These are phyloP conservation scores for Emys orbicularis DNA, from an alignment of 2,797 vertebrate species.

Conservation along the genomic window DNA sequence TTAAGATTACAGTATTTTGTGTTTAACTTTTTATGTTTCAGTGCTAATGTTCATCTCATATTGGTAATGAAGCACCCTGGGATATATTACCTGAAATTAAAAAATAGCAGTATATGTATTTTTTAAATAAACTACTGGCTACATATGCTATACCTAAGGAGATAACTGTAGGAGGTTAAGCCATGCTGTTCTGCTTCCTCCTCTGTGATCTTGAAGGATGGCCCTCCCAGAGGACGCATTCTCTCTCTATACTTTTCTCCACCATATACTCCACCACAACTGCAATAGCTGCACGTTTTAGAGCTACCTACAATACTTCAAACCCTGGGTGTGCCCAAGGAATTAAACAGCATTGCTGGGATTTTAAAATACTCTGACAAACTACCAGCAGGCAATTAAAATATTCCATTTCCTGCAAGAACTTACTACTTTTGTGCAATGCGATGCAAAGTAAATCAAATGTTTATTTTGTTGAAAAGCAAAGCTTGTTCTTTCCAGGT, in stretches of 20 bases:
- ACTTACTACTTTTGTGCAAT: neutral
- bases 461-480: neutral
- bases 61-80: neutral
- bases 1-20: neutral
- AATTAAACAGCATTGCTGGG: neutral
- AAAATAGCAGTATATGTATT: neutral
- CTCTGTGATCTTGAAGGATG: neutral
- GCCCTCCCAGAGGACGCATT: neutral
- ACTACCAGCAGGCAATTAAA: neutral
- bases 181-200: neutral
- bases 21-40: neutral
- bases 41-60: neutral
- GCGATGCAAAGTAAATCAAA: neutral
- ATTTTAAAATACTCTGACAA: neutral
- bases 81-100: neutral
- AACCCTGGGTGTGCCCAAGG: neutral
- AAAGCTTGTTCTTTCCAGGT: neutral
- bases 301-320: neutral
- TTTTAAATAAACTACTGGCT: neutral
- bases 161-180: neutral
- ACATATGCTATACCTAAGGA: neutral
- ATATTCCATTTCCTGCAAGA: neutral
- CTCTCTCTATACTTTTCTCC: neutral
- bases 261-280: fast-evolving
- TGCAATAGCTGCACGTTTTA: neutral